Evolutionary conservation across 2,113 vertebrate species (phyloP), one percentile per base, ranked within the genome.

Genomic region (Phrynosoma blainvillii): DNA sequence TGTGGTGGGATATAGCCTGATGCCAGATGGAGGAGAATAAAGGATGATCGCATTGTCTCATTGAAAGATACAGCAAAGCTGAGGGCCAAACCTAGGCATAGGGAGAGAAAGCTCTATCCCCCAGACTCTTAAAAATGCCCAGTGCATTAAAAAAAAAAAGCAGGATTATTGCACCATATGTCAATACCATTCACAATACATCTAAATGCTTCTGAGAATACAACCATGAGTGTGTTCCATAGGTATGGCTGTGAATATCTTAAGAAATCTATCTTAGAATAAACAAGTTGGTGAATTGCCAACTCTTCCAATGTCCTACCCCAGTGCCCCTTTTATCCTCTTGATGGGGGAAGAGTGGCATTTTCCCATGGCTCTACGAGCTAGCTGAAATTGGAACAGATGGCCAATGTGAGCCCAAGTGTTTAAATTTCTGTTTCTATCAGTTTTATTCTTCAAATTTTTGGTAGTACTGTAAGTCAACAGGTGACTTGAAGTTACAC

Each of bases 61-160:
- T 25, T 30, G 27, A 5, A 52, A 84, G 71, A 89, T 83, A 83
- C 32, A 90, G 88, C 65, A 85, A 65, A 13, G 8, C 84, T 84
- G 54, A 25, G 73, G 76, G 56, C 0, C 2, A 42, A 87, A 87
- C 54, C 27, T 54, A 76, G 73, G 79, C 59, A n/a, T 42, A 66
- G 90, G 25, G 21, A 79, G 36, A n/a, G 75, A 76, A 87, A 87
- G 85, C 54, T 59, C 36, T 82, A n/a, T 83, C n/a, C 79, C 84
- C 47, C 20, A 42, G 87, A 66, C 6, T 4, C 11, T 77, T 92
- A 91, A 84, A 89, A 88, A 87, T 27, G 68, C 16, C 13, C 36
- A 68, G 27, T n/a, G 8, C 13, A 32, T n/a, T 78, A 78, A 78
- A 7, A 27, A 6, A 14, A 68, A 83, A 77, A 21, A 84, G 62